Percentiles rank a stretch among this genome's conserved stretches.
Conservation (phyloP, 1,140 invertebrate species). For the Melipona quadrifasciata region DNA sequence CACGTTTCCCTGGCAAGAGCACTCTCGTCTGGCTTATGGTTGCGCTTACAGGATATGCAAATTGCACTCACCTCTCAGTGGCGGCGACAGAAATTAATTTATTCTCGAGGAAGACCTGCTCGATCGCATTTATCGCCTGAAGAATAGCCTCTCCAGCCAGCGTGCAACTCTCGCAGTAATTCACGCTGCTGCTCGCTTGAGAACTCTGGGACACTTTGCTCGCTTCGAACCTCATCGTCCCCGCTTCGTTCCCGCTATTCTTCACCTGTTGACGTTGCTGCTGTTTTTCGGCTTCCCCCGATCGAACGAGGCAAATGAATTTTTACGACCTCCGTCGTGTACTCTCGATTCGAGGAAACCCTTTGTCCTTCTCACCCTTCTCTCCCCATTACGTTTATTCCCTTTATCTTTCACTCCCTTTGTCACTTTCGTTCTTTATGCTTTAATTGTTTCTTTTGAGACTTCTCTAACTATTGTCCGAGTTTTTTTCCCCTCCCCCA, state of each 20-base stretch:
- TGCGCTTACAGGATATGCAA: too few species aligned
- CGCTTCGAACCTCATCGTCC: neutral
- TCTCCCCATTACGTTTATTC: neutral
- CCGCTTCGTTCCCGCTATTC: neutral
- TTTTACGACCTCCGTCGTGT: slow-evolving; percentile 3
- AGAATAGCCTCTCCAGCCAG: slow-evolving; percentile 33
- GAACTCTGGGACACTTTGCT: slow-evolving; percentile 47
- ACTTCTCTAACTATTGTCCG: neutral
- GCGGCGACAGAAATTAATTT: slow-evolving; percentile 58
- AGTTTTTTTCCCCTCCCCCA: neutral
- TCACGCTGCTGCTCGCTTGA: slow-evolving; percentile 39
- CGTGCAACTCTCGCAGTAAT: slow-evolving; percentile 52
- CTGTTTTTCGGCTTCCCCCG: slow-evolving; percentile 30
- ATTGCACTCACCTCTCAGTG: slow-evolving; percentile 35
- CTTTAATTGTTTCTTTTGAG: too few species aligned
- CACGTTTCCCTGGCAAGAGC: neutral
- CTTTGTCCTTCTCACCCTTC: too few species aligned
- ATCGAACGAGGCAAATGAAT: slow-evolving; percentile 2
- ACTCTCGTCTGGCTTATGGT: too few species aligned
- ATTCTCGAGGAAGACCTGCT: slow-evolving; percentile 43
- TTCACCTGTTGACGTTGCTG: slow-evolving; percentile 40
- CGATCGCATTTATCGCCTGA: slow-evolving; percentile 55
- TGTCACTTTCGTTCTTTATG: neutral
- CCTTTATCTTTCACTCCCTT: neutral
- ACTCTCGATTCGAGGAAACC: neutral